phyloP scores from a whole-genome alignment of 2,113 vertebrate genomes.

The Vimba vimba region DNA sequence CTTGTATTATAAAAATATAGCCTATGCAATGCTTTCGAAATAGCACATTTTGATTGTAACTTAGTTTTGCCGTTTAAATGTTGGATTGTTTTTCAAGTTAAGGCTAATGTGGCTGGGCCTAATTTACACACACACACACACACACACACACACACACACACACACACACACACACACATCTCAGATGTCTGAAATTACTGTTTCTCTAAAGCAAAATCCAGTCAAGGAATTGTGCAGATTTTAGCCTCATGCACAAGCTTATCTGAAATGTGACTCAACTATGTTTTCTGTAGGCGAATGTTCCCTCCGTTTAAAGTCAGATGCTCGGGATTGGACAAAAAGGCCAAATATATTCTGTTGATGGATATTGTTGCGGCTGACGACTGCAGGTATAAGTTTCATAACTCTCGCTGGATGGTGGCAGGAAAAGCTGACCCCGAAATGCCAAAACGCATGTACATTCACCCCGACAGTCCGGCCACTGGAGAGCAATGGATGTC shows the following conservation, averaged over 20 bases:
- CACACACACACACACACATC: no score
- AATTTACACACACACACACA: no score
- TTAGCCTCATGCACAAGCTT: no score
- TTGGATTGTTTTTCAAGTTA: background rate
- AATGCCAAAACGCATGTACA: slow-evolving; percentile 99
- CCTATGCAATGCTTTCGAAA: background rate
- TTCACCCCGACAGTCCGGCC: slow-evolving; percentile 98
- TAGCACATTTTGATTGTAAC: background rate
- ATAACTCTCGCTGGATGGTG: slow-evolving; percentile 99
- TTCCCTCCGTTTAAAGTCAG: slow-evolving; percentile 99
- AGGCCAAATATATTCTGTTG: slow-evolving; percentile 98
- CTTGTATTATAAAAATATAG: background rate
- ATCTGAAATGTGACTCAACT: background rate
- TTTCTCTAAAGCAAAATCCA: background rate
- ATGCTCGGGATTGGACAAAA: slow-evolving; percentile 98
- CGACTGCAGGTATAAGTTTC: slow-evolving; percentile 99
- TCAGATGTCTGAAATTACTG: background rate
- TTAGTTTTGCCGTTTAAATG: background rate
- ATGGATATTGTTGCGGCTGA: slow-evolving; percentile 99
- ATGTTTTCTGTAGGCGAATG: slow-evolving; percentile 85
- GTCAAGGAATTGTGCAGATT: background rate
- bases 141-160: no score
- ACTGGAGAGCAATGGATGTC: slow-evolving; percentile 99
- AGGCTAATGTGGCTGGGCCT: background rate
- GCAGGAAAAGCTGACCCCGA: slow-evolving; percentile 98